Percentiles rank a stretch among this genome's conserved stretches.
These are phyloP conservation scores for Tangara arthus DNA, from an alignment of 2,797 vertebrate species.

Conservation along the genomic window DNA sequence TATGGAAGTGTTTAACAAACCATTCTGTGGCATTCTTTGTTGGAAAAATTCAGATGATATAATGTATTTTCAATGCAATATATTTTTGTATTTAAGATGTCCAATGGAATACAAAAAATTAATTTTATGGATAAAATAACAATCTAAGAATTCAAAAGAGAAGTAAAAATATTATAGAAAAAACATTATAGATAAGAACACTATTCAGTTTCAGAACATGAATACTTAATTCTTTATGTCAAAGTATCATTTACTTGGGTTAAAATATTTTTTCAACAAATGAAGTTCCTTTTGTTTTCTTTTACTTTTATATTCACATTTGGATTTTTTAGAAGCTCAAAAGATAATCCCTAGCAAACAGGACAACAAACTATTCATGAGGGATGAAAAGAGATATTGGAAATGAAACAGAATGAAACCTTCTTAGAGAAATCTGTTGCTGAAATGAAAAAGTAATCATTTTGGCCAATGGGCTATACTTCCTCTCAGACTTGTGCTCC, in stretches of 20 bases:
- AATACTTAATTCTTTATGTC: not conserved
- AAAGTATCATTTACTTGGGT: not conserved
- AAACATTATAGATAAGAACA: not conserved
- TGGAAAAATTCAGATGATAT: not conserved
- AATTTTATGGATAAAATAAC: not conserved
- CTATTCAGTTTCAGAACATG: not conserved
- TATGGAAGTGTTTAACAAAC: not conserved
- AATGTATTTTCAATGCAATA: not conserved
- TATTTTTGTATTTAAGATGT: not conserved
- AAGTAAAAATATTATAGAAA: not conserved
- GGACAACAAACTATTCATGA: not conserved
- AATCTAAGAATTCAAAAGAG: not conserved
- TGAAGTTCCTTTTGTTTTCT: not conserved
- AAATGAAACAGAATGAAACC: not conserved
- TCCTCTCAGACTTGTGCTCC: not conserved
- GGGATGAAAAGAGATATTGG: not conserved
- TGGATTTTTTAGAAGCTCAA: not conserved
- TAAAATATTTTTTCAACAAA: not conserved
- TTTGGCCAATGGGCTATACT: not conserved
- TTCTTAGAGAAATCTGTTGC: not conserved
- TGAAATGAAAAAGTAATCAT: not conserved
- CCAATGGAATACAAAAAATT: not conserved
- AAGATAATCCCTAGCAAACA: not conserved
- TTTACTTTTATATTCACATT: not conserved
- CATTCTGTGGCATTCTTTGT: not conserved